Percentiles rank a stretch among this genome's conserved stretches.
These are phyloP conservation scores for Bombyx mandarina DNA, from an alignment of 1,140 invertebrate genomes.

Conservation along the genomic window DNA sequence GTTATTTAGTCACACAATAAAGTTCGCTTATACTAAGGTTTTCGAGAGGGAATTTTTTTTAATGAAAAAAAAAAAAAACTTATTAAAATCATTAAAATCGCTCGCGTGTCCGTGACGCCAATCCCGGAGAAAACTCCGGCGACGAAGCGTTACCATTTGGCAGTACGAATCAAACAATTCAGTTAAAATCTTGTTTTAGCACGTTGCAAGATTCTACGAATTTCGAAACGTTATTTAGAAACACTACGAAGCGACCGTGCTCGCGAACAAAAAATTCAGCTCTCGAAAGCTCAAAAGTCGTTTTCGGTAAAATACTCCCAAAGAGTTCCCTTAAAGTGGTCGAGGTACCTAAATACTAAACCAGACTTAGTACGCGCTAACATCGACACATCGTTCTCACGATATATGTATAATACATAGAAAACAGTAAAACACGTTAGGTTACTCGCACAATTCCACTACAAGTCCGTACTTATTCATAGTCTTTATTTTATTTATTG, in stretches of 20 bases:
- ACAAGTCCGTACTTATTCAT: constrained; percentile 51
- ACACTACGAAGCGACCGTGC: constrained; percentile 12
- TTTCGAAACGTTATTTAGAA: constrained; percentile 15
- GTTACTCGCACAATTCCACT: constrained; percentile 65
- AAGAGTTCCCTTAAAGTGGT: constrained; percentile 49
- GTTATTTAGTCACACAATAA: constrained; percentile 53
- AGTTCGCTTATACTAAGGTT: constrained; percentile 49
- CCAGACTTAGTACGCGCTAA: constrained; percentile 65
- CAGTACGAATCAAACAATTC: constrained; percentile 26
- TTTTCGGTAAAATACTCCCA: constrained; percentile 59
- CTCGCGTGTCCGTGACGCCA: background rate
- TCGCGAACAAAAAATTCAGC: constrained; percentile 33
- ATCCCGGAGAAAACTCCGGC: background rate
- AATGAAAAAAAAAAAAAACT: background rate
- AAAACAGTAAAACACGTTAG: constrained; percentile 58
- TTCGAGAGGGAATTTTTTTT: constrained; percentile 48
- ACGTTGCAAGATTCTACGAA: constrained; percentile 46
- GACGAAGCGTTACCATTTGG: background rate
- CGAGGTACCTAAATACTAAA: constrained; percentile 53
- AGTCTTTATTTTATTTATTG: constrained; percentile 64
- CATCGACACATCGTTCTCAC: constrained; percentile 46
- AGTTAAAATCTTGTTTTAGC: constrained; percentile 38
- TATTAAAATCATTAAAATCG: constrained; percentile 6
- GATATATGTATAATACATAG: constrained; percentile 56
- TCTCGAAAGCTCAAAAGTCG: constrained; percentile 43